These are phyloP conservation scores for Phyllopteryx taeniolatus DNA, from an alignment of 2,113 vertebrate genomes.

Conservation along the genomic window DNA sequence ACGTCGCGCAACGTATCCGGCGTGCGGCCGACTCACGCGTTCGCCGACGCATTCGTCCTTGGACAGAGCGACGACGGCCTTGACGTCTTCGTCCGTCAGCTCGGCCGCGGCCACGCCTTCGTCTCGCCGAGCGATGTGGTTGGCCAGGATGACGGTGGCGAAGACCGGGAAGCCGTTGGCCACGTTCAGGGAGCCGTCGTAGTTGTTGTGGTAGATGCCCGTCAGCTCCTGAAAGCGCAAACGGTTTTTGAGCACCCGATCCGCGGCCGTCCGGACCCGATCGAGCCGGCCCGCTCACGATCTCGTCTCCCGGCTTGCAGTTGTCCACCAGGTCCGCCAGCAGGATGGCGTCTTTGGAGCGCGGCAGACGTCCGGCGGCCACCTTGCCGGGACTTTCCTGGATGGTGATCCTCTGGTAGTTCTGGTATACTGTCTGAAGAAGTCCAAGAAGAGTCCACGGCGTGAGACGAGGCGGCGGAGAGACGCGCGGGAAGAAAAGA, in stretches of 20 bases:
- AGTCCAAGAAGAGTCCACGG: background rate
- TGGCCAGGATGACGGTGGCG: conserved; percentile 93
- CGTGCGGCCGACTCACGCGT: conserved; percentile 70
- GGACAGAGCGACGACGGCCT: conserved; percentile 85
- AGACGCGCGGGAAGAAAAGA: too few relatives aligned
- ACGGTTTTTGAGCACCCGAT: background rate
- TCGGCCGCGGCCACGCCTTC: conserved; percentile 85
- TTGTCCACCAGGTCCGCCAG: conserved; percentile 91
- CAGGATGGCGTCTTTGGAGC: conserved; percentile 95
- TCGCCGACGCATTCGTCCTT: conserved; percentile 94
- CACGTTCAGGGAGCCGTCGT: conserved; percentile 93
- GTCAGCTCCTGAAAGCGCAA: conserved; percentile 86
- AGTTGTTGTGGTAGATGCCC: conserved; percentile 97
- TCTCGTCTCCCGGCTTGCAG: conserved; percentile 96
- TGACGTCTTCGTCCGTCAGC: conserved; percentile 94
- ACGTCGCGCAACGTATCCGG: too few relatives aligned
- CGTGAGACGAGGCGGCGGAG: background rate
- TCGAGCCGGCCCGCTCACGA: conserved; percentile 75
- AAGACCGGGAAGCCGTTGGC: conserved; percentile 94
- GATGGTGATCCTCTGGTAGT: conserved; percentile 96
- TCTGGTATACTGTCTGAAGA: conserved; percentile 91
- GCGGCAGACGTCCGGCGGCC: conserved; percentile 89
- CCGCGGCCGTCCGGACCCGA: too few relatives aligned
- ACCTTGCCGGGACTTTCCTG: conserved; percentile 97
- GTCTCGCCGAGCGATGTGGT: conserved; percentile 87